Evolutionary conservation across 2,113 vertebrate species (phyloP).

Genomic region (Paracanthobrama guichenoti): DNA sequence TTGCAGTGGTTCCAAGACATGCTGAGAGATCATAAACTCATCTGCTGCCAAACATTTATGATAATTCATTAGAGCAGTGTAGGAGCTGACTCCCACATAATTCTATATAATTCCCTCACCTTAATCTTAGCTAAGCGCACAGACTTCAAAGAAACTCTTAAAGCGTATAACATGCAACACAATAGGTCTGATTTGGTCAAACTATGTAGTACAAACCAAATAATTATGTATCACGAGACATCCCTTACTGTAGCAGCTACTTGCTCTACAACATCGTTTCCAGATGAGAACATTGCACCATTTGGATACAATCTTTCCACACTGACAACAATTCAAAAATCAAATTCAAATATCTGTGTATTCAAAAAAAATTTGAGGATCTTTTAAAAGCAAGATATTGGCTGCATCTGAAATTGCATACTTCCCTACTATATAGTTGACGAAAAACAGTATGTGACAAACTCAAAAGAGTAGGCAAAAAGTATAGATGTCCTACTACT

Average conservation of each 20-base stretch:
- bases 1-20: background rate
- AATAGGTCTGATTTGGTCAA: background rate
- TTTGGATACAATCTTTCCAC: background rate
- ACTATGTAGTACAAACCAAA: background rate
- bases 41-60: slow-evolving; percentile 9
- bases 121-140: background rate
- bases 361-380: background rate
- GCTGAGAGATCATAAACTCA: background rate
- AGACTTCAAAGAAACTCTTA: background rate
- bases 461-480: too few species aligned
- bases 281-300: background rate
- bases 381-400: too few species aligned
- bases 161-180: background rate
- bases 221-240: background rate
- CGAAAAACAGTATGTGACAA: too few species aligned
- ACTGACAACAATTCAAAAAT: background rate
- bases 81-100: slow-evolving; percentile 1
- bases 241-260: background rate
- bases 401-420: too few species aligned
- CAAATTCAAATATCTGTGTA: background rate
- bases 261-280: background rate
- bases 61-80: slow-evolving; percentile 12
- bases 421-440: too few species aligned
- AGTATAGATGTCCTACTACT: too few species aligned
- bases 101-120: background rate